phyloP scores from a whole-genome alignment of 2,888 invertebrate species.

The Lottia gigantea region DNA sequence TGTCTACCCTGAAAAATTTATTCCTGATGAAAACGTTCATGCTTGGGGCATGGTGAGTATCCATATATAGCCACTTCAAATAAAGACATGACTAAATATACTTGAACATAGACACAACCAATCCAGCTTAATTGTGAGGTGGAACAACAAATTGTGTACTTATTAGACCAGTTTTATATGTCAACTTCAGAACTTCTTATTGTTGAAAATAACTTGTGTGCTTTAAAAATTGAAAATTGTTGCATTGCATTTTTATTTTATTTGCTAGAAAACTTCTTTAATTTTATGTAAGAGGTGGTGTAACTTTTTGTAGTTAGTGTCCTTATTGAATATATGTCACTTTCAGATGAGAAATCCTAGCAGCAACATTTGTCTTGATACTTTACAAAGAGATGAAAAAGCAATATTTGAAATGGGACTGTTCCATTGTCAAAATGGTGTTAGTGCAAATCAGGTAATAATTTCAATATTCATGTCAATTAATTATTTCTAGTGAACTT shows the following conservation, averaged over 20 bases:
- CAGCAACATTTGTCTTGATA: constrained; percentile 65
- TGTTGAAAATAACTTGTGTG: too few species aligned
- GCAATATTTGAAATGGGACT: constrained; percentile 60
- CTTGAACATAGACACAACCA: too few species aligned
- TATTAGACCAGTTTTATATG: too few species aligned
- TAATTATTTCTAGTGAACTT: not conserved
- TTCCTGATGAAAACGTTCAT: constrained; percentile 83
- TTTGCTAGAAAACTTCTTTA: too few species aligned
- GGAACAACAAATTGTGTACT: too few species aligned
- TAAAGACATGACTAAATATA: too few species aligned
- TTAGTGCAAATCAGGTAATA: constrained; percentile 64
- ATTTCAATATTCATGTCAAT: not conserved
- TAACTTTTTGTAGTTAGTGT: too few species aligned
- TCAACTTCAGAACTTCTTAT: too few species aligned
- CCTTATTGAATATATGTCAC: not conserved
- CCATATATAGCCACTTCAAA: not conserved
- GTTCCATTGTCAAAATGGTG: constrained; percentile 65
- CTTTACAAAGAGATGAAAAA: constrained; percentile 67
- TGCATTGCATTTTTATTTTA: too few species aligned
- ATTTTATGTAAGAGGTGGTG: too few species aligned
- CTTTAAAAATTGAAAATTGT: too few species aligned
- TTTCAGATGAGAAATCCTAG: constrained; percentile 64
- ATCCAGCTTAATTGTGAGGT: too few species aligned
- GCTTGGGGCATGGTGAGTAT: constrained; percentile 75
- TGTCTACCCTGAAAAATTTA: constrained; percentile 89